Conservation (phyloP, 2,113 vertebrate genomes). For the Xiphorhynchus elegans region DNA sequence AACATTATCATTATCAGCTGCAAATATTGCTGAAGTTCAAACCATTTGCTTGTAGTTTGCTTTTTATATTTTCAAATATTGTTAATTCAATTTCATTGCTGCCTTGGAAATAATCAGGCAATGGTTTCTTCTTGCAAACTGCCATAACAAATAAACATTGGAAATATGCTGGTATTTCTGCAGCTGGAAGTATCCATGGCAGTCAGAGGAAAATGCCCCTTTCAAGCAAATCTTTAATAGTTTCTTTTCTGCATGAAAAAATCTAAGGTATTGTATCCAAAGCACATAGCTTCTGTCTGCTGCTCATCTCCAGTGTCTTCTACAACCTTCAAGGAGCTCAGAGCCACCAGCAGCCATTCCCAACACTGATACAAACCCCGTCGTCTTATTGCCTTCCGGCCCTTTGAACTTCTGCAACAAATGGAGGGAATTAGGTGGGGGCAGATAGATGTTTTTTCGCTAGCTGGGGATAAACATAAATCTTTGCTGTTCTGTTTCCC, state of each 20-base stretch:
- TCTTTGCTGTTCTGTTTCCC: neutral
- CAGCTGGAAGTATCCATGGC: neutral
- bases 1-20: neutral
- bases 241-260: neutral
- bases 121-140: neutral
- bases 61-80: neutral
- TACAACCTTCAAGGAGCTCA: neutral
- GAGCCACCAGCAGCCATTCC: neutral
- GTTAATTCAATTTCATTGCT: neutral
- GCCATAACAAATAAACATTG: neutral
- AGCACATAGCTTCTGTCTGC: neutral
- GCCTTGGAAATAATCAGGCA: neutral
- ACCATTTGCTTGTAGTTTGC: neutral
- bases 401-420: neutral
- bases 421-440: accelerated
- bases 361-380: neutral
- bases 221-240: neutral
- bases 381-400: neutral
- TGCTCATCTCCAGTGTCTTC: neutral
- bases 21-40: neutral
- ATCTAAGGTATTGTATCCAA: neutral
- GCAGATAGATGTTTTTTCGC: neutral
- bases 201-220: neutral
- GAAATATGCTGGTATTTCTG: neutral
- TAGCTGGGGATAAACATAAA: neutral